Conservation (phyloP, 2,113 vertebrate genomes). For the Phrynosoma platyrhinos region DNA sequence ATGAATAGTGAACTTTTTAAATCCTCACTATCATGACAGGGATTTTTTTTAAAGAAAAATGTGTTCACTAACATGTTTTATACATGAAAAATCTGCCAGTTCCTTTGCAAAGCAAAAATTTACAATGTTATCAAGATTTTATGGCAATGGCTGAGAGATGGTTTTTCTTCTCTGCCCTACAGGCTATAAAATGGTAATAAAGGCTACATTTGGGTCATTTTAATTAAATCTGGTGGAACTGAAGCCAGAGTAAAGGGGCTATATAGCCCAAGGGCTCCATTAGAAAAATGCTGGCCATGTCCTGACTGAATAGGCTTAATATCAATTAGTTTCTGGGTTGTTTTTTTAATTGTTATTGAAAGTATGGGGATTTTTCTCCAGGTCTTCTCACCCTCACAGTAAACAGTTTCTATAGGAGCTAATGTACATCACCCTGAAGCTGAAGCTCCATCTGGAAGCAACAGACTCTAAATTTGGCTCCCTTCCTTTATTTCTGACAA, state of each 20-base stretch:
- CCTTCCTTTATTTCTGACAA: rapidly evolving
- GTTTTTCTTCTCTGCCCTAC: slow-evolving; percentile 37
- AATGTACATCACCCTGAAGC: slow-evolving; percentile 55
- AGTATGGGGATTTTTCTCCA: slow-evolving; percentile 44
- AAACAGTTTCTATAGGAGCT: not conserved
- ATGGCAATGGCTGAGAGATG: slow-evolving; percentile 33
- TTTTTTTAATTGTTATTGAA: slow-evolving; percentile 70
- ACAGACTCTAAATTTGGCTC: not conserved
- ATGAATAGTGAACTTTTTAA: not conserved
- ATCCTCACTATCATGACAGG: not conserved
- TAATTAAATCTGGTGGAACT: slow-evolving; percentile 58
- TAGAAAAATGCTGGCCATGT: slow-evolving; percentile 9
- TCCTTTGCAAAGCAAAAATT: slow-evolving; percentile 39
- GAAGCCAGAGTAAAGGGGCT: slow-evolving; percentile 17
- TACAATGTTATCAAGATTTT: not conserved
- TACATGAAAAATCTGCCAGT: not conserved
- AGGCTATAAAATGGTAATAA: slow-evolving; percentile 39
- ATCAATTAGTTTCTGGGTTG: slow-evolving; percentile 32
- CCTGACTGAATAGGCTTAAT: slow-evolving; percentile 58
- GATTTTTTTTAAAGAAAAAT: not conserved
- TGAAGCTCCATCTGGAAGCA: slow-evolving; percentile 78
- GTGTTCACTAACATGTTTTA: not conserved
- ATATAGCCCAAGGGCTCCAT: slow-evolving; percentile 40
- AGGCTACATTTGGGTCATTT: slow-evolving; percentile 47
- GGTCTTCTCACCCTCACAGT: slow-evolving; percentile 53